These are phyloP conservation scores for Baccha elongata DNA, from an alignment of 2,888 invertebrate species.

Conservation along the genomic window DNA sequence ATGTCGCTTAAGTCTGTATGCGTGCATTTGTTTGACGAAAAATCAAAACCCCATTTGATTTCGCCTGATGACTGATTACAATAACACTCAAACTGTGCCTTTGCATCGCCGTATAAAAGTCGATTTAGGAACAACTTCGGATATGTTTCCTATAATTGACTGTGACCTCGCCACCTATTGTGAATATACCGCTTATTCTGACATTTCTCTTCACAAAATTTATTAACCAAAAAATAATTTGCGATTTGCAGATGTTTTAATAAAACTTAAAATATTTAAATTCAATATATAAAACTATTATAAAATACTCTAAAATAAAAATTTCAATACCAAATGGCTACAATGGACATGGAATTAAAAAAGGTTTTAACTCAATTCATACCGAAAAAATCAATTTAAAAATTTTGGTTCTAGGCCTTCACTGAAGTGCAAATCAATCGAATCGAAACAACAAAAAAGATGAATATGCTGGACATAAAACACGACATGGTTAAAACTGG, in stretches of 20 bases:
- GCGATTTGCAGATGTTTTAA: constrained; percentile 70
- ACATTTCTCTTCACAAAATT: neutral
- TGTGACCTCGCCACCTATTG: neutral
- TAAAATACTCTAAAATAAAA: constrained; percentile 32
- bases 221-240: neutral
- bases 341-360: constrained; percentile 82
- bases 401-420: constrained; percentile 85
- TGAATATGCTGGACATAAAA: constrained; percentile 89
- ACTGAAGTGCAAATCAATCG: constrained; percentile 91
- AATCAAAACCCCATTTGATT: too few relatives aligned
- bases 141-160: neutral
- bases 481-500: constrained; percentile 86
- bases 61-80: too few relatives aligned
- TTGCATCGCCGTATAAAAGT: too few relatives aligned
- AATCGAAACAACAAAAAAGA: constrained; percentile 89
- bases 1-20: too few relatives aligned
- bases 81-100: too few relatives aligned
- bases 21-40: too few relatives aligned
- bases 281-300: constrained; percentile 23
- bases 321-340: constrained; percentile 77
- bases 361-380: constrained; percentile 76
- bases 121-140: too few relatives aligned
- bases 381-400: neutral
- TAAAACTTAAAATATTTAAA: constrained; percentile 47
- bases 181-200: neutral